phyloP scores from a whole-genome alignment of 2,797 vertebrate species.

The Gobionotothen gibberifrons region DNA sequence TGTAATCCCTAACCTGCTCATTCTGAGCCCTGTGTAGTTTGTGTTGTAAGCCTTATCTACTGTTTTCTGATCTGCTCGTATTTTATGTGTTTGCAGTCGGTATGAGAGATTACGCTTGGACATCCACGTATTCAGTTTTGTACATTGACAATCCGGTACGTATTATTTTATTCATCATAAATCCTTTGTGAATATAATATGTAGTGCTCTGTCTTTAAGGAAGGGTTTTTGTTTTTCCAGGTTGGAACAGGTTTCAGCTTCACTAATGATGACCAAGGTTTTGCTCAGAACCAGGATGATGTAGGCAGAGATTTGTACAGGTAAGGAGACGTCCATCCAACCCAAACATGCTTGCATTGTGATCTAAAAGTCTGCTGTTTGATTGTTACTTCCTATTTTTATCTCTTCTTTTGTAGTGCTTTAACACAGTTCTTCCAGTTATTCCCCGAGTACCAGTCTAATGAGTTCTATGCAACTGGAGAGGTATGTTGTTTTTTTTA shows the following conservation, averaged over 20 bases:
- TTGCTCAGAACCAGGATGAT: constrained; percentile 83
- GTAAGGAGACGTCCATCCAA: constrained; percentile 56
- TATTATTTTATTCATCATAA: constrained; percentile 10
- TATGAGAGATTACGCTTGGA: constrained; percentile 84
- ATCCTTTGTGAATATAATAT: background rate
- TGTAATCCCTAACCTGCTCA: background rate
- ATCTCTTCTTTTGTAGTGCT: constrained; percentile 71
- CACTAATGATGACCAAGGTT: constrained; percentile 79
- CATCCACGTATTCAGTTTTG: constrained; percentile 86
- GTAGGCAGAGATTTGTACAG: constrained; percentile 86
- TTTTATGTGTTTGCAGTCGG: constrained; percentile 75
- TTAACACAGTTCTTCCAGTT: constrained; percentile 88
- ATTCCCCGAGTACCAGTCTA: constrained; percentile 89
- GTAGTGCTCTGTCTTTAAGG: background rate
- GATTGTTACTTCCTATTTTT: background rate
- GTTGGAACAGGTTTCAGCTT: constrained; percentile 90
- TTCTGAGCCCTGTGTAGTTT: background rate
- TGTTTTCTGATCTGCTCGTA: background rate
- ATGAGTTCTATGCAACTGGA: constrained; percentile 88
- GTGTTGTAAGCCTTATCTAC: background rate
- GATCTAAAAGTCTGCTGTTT: background rate
- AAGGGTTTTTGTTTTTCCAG: constrained; percentile 56
- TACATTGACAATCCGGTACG: constrained; percentile 88
- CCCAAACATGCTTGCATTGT: background rate
- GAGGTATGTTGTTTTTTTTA: constrained; percentile 78